A percentile compares a stretch with the other conserved stretches of the same genome.
These are phyloP conservation scores for Todus mexicanus DNA, from an alignment of 2,797 vertebrate genomes.

Conservation along the genomic window DNA sequence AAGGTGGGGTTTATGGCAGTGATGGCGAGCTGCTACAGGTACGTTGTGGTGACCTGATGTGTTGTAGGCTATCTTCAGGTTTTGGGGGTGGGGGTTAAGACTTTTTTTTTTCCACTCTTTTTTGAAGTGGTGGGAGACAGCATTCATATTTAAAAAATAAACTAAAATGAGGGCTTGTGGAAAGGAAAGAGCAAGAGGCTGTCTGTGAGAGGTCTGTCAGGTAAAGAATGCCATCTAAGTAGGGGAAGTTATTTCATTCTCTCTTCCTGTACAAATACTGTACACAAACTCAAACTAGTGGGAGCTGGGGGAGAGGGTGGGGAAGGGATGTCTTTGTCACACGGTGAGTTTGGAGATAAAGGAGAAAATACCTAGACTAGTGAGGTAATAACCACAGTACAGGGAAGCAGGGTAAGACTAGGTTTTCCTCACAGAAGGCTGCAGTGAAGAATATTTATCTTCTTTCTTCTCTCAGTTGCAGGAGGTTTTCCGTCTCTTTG, in stretches of 20 bases:
- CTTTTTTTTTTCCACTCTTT: no score
- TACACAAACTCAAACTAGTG: neutral
- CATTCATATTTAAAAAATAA: neutral
- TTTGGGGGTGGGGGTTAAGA: no score
- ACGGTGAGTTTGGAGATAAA: neutral
- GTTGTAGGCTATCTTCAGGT: neutral
- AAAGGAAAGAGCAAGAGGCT: neutral
- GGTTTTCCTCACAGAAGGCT: neutral
- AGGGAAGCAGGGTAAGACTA: neutral
- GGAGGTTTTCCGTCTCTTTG: slow-evolving; percentile 89
- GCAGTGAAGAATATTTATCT: neutral
- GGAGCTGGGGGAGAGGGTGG: neutral
- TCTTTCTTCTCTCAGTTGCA: slow-evolving; percentile 82
- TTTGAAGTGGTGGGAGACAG: neutral
- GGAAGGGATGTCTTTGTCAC: neutral
- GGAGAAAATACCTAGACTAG: neutral
- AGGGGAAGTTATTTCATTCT: neutral
- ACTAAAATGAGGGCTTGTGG: neutral
- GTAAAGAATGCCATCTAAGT: neutral
- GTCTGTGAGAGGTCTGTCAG: neutral
- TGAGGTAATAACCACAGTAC: neutral
- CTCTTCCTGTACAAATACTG: neutral
- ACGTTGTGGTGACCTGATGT: neutral
- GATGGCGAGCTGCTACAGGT: slow-evolving; percentile 91
- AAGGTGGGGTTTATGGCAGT: slow-evolving; percentile 90